Percentiles rank a stretch among this genome's conserved stretches.
phyloP scores from a whole-genome alignment of 2,888 invertebrate genomes.

The Perizoma flavofasciatum region DNA sequence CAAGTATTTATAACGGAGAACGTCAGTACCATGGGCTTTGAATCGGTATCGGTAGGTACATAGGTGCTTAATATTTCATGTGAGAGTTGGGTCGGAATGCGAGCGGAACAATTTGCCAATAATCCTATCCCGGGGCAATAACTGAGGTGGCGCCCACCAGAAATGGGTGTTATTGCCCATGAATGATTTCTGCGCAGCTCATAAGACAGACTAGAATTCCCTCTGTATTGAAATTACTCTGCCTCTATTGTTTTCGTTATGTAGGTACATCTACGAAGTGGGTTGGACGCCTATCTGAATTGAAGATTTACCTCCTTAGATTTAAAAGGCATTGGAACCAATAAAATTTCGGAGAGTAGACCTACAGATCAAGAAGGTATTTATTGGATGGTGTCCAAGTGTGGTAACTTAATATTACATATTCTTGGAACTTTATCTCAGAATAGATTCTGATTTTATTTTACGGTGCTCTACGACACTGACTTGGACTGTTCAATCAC shows the following conservation, averaged over 20 bases:
- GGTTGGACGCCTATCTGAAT: constrained; percentile 1
- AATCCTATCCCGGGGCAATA: constrained; percentile 77
- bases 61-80: constrained; percentile 78
- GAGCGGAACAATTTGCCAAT: constrained; percentile 81
- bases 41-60: constrained; percentile 36
- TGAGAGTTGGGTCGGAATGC: constrained; percentile 71
- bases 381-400: constrained; percentile 19
- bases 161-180: constrained; percentile 76
- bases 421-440: constrained; percentile 10
- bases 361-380: constrained; percentile 5
- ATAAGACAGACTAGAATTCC: constrained; percentile 59
- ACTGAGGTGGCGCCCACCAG: constrained; percentile 72
- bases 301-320: constrained; percentile 1
- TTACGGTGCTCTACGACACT: constrained; percentile 5
- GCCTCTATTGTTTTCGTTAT: constrained; percentile 36
- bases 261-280: constrained; percentile 7
- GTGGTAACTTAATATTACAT: constrained; percentile 10
- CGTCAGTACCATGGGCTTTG: constrained; percentile 34
- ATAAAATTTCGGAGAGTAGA: constrained; percentile 3
- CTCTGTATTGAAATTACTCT: constrained; percentile 47
- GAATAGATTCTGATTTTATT: constrained; percentile 12
- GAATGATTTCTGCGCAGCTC: constrained; percentile 71
- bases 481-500: neutral
- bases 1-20: constrained; percentile 38
- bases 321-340: constrained; percentile 8